phyloP scores from a whole-genome alignment of 1,140 invertebrate species.

The Oncopeltus fasciatus region DNA sequence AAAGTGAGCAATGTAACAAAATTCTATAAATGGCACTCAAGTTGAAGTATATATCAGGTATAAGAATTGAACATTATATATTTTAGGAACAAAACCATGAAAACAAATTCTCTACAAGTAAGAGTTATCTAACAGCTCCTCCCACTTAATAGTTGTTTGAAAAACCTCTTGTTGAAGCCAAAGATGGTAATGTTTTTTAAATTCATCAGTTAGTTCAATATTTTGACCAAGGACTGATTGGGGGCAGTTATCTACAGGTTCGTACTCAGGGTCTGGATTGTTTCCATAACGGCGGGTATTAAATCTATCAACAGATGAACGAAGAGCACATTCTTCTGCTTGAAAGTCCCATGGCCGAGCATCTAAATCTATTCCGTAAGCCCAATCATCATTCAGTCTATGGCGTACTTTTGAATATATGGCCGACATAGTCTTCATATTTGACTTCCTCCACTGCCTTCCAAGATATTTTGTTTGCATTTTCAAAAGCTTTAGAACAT shows the following conservation, averaged over 20 bases:
- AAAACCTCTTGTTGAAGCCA: slow-evolving; percentile 97
- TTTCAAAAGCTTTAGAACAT: slow-evolving; percentile 93
- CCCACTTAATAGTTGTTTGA: slow-evolving; percentile 66
- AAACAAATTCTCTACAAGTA: slow-evolving; percentile 14
- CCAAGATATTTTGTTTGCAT: slow-evolving; percentile 99
- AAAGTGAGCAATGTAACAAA: too few relatives aligned
- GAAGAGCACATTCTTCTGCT: slow-evolving; percentile 87
- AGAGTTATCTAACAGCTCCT: slow-evolving; percentile 34
- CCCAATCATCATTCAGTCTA: slow-evolving; percentile 97
- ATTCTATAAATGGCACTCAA: too few relatives aligned
- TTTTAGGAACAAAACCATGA: too few relatives aligned
- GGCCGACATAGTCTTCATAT: slow-evolving; percentile 99
- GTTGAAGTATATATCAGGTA: too few relatives aligned
- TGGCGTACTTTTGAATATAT: slow-evolving; percentile 95
- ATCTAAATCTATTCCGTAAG: slow-evolving; percentile 95
- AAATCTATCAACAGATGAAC: slow-evolving; percentile 87
- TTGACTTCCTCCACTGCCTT: slow-evolving; percentile 95
- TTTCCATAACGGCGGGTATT: slow-evolving; percentile 73
- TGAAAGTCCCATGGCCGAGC: slow-evolving; percentile 97
- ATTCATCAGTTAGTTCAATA: slow-evolving; percentile 81
- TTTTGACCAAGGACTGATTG: slow-evolving; percentile 65
- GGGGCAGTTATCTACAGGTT: slow-evolving; percentile 72
- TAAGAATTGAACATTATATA: too few relatives aligned
- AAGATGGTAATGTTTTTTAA: slow-evolving; percentile 88
- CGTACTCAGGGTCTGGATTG: slow-evolving; percentile 47